phyloP scores from a whole-genome alignment of 1,140 invertebrate species.

The Aricia agestis region DNA sequence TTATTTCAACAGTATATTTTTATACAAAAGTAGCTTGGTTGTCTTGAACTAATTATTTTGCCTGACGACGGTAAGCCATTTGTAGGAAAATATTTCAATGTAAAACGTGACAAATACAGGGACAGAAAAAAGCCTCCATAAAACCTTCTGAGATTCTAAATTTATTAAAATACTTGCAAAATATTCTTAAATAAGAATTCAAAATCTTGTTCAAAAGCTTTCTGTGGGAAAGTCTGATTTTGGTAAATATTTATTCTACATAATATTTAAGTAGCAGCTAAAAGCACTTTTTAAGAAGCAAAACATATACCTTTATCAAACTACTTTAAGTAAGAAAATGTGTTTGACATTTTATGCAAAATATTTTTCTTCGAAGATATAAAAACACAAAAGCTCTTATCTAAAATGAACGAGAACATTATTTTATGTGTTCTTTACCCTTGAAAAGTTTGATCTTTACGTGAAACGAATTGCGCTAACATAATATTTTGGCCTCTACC shows the following conservation, averaged over 20 bases:
- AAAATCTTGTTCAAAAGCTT: too few relatives aligned
- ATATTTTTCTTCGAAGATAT: background rate
- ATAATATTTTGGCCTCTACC: too few relatives aligned
- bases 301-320: background rate
- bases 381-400: background rate
- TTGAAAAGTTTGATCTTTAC: background rate
- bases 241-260: too few relatives aligned
- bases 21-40: background rate
- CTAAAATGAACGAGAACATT: slow-evolving; percentile 6
- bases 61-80: background rate
- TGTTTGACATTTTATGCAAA: background rate
- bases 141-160: background rate
- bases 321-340: background rate
- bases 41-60: background rate
- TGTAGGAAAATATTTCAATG: background rate
- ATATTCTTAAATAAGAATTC: background rate
- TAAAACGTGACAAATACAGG: background rate
- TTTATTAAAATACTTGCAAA: background rate
- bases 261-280: background rate
- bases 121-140: background rate
- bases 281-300: background rate
- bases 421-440: background rate
- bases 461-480: background rate
- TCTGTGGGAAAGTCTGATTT: too few relatives aligned
- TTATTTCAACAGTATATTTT: background rate